Evolutionary conservation across 1,140 invertebrate genomes (phyloP).

Genomic region (Mya arenaria): DNA sequence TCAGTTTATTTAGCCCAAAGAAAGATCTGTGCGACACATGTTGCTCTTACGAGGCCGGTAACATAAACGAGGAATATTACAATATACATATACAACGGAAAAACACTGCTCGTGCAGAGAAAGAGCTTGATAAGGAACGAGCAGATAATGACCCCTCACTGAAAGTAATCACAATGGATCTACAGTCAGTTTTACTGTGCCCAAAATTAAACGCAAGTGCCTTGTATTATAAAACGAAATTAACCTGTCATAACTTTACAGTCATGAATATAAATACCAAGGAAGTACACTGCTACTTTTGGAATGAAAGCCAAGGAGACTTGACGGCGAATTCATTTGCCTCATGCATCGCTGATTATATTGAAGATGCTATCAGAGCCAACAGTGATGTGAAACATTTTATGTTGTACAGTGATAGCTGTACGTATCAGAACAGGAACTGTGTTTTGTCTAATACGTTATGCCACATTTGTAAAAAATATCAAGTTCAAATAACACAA

Average conservation of each 20-base stretch:
- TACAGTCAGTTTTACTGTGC: slow-evolving; percentile 39
- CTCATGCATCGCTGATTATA: slow-evolving; percentile 20
- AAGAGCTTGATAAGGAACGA: slow-evolving; percentile 26
- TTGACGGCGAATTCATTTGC: slow-evolving; percentile 19
- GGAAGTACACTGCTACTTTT: slow-evolving; percentile 12
- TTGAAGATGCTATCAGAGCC: background rate
- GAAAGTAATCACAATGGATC: slow-evolving; percentile 50
- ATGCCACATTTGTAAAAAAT: background rate
- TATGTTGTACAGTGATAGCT: slow-evolving; percentile 43
- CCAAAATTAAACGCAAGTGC: slow-evolving; percentile 35
- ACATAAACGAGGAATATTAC: background rate
- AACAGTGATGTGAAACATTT: background rate
- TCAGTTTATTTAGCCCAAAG: background rate
- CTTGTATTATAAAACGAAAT: slow-evolving; percentile 53
- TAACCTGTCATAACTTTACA: slow-evolving; percentile 37
- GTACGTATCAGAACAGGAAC: slow-evolving; percentile 56
- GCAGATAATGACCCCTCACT: background rate
- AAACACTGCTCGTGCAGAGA: background rate
- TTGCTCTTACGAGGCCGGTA: background rate
- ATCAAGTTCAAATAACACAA: background rate
- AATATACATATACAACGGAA: slow-evolving; percentile 7
- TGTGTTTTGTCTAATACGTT: slow-evolving; percentile 13
- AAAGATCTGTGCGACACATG: slow-evolving; percentile 28
- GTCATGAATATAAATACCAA: background rate
- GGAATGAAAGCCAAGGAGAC: slow-evolving; percentile 26